A percentile compares a stretch with the other conserved stretches of the same genome.
Evolutionary conservation across 2,888 invertebrate species (phyloP).

Genomic region (Mesodorylaimus sp.): DNA sequence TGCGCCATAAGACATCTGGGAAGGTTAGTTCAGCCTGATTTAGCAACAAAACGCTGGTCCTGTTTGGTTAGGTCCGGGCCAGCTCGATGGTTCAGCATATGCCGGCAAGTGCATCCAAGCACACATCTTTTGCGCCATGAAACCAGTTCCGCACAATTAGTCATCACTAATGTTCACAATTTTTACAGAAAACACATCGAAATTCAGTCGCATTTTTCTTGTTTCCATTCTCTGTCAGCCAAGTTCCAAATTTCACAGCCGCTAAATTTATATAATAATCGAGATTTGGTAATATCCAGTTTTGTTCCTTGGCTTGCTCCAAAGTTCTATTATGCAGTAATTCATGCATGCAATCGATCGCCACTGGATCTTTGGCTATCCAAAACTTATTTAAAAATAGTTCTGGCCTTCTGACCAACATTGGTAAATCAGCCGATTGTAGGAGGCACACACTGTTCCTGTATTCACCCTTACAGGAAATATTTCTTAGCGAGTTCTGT

Average conservation of each 20-base stretch:
- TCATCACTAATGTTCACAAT: background rate
- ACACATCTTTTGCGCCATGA: no score
- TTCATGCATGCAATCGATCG: slow-evolving; percentile 9
- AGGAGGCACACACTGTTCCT: background rate
- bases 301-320: background rate
- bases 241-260: background rate
- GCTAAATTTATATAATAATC: background rate
- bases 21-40: no score
- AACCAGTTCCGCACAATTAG: no score
- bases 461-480: background rate
- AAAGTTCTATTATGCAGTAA: slow-evolving; percentile 8
- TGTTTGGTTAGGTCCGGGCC: no score
- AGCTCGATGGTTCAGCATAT: no score
- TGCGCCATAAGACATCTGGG: no score
- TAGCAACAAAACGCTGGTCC: no score
- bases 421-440: background rate
- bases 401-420: slow-evolving; percentile 1
- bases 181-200: background rate
- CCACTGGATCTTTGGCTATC: slow-evolving; percentile 5
- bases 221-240: slow-evolving; percentile 9
- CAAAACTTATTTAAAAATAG: slow-evolving; percentile 9
- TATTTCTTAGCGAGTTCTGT: background rate
- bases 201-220: background rate
- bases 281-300: background rate
- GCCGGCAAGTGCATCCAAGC: no score